These are phyloP conservation scores for Hoplostethus atlanticus DNA, from an alignment of 2,797 vertebrate genomes.

Conservation along the genomic window DNA sequence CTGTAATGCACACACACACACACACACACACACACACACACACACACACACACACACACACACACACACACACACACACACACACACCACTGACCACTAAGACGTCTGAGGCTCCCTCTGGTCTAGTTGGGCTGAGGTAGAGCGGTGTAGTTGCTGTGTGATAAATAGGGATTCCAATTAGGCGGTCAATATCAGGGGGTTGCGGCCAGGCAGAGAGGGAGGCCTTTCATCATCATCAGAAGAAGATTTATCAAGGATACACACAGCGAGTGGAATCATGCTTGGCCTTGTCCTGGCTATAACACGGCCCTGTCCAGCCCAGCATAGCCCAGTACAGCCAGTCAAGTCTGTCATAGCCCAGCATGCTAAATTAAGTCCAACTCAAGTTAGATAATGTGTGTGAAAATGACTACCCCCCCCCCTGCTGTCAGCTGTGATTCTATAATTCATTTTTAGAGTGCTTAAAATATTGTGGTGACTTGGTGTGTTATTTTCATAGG, in stretches of 20 bases:
- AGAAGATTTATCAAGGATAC: constrained; percentile 32
- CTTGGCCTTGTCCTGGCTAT: constrained; percentile 7
- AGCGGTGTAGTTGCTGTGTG: constrained; percentile 42
- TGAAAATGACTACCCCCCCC: not conserved
- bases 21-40: constrained; percentile 1
- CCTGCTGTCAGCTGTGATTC: too few species aligned
- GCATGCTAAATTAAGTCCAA: not conserved
- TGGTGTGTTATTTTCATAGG: too few species aligned
- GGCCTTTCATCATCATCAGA: constrained; percentile 30
- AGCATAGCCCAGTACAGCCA: not conserved
- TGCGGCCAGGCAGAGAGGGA: constrained; percentile 33
- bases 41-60: constrained; percentile 33
- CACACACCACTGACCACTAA: constrained; percentile 41
- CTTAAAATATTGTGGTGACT: too few species aligned
- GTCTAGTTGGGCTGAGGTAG: constrained; percentile 45
- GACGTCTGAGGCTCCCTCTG: constrained; percentile 50
- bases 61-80: constrained; percentile 24
- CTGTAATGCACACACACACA: constrained; percentile 52
- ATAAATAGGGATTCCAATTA: constrained; percentile 62
- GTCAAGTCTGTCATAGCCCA: not conserved
- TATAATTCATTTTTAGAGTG: too few species aligned
- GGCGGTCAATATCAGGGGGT: constrained; percentile 31
- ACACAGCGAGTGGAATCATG: not conserved
- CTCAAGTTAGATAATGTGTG: not conserved
- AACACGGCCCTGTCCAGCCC: not conserved